phyloP scores from a whole-genome alignment of 2,888 invertebrate species.

The Tipula vernalis region DNA sequence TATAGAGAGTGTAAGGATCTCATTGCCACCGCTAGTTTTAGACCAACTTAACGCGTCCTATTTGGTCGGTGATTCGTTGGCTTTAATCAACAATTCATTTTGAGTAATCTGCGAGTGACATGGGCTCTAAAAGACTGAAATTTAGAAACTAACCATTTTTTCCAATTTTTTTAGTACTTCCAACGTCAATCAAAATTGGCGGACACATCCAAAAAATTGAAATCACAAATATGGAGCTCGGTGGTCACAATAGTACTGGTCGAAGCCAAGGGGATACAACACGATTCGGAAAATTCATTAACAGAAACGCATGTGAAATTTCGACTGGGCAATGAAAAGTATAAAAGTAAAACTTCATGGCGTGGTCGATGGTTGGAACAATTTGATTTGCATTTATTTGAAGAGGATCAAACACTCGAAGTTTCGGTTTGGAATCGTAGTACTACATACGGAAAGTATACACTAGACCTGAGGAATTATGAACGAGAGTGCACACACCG shows the following conservation, averaged over 20 bases:
- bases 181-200: slow-evolving; percentile 62
- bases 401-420: slow-evolving; percentile 85
- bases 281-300: slow-evolving; percentile 78
- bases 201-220: slow-evolving; percentile 71
- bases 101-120: no score
- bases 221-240: slow-evolving; percentile 94
- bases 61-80: no score
- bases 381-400: slow-evolving; percentile 92
- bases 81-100: no score
- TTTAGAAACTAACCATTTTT: neutral
- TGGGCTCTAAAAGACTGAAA: no score
- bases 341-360: slow-evolving; percentile 83
- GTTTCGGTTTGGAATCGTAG: slow-evolving; percentile 64
- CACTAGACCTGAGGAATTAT: slow-evolving; percentile 70
- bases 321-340: slow-evolving; percentile 93
- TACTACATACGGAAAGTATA: slow-evolving; percentile 47
- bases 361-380: slow-evolving; percentile 92
- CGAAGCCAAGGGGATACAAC: slow-evolving; percentile 82
- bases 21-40: no score
- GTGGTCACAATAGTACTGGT: slow-evolving; percentile 95
- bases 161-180: slow-evolving; percentile 52
- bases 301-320: slow-evolving; percentile 94
- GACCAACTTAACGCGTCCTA: no score
- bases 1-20: no score
- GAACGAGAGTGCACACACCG: slow-evolving; percentile 86